Conservation (phyloP, 2,888 invertebrate species). For the Odontocerum albicorne region DNA sequence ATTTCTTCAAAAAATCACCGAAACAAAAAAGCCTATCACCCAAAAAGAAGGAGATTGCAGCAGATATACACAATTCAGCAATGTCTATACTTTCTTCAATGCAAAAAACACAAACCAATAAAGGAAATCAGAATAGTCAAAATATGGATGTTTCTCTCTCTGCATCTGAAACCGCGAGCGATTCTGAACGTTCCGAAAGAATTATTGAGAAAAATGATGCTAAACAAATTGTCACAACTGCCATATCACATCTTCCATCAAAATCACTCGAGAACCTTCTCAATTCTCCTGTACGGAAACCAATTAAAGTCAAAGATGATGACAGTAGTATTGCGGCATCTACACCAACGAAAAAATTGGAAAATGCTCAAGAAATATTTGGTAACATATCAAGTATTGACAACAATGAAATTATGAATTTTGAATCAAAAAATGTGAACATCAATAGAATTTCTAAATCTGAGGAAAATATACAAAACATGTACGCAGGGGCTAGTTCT, state of each 20-base stretch:
- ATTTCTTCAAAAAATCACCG: not conserved
- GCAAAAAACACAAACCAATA: not conserved
- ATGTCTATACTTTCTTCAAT: not conserved
- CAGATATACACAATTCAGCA: constrained; percentile 1
- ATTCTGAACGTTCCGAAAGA: constrained; percentile 25
- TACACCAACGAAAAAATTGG: constrained; percentile 15
- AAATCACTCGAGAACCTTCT: constrained; percentile 47
- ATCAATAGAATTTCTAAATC: constrained; percentile 26
- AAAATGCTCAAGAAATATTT: not conserved
- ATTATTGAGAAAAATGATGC: constrained; percentile 14
- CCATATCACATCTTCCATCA: constrained; percentile 39
- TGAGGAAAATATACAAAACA: constrained; percentile 24
- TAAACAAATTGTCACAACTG: constrained; percentile 41
- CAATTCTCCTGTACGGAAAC: constrained; percentile 48
- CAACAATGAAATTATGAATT: not conserved
- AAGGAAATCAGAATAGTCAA: constrained; percentile 18
- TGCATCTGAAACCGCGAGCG: constrained; percentile 21
- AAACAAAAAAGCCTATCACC: constrained; percentile 1
- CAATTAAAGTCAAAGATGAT: constrained; percentile 29
- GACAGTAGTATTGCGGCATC: constrained; percentile 12
- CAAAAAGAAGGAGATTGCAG: constrained; percentile 10
- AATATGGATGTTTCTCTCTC: constrained; percentile 11
- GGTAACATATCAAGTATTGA: constrained; percentile 8
- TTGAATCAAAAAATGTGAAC: constrained; percentile 2
- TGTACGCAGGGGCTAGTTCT: constrained; percentile 23